These are phyloP conservation scores for Misgurnus anguillicaudatus DNA, from an alignment of 2,113 vertebrate species.

Conservation along the genomic window DNA sequence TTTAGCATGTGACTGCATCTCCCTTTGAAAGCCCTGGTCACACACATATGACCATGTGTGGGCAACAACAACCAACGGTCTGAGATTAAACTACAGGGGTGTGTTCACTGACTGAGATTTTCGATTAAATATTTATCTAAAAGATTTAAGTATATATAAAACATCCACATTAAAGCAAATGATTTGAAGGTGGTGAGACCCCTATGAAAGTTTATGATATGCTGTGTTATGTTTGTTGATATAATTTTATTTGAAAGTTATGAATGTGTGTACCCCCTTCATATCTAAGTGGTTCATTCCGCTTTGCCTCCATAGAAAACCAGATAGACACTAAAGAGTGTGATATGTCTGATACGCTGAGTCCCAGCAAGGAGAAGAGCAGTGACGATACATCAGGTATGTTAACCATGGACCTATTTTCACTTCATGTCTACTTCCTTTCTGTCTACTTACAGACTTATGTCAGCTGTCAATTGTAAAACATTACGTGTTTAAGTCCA, in stretches of 20 bases:
- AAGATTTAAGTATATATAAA: background rate
- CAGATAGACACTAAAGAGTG: conserved; percentile 90
- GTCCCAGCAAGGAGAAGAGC: conserved; percentile 97
- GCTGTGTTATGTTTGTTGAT: background rate
- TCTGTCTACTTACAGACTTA: too few species aligned
- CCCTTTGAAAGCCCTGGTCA: conserved; percentile 59
- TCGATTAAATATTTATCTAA: background rate
- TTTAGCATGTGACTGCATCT: conserved; percentile 59
- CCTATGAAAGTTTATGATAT: background rate
- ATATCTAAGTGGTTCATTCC: conserved; percentile 57
- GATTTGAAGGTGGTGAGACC: background rate
- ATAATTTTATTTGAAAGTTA: conserved; percentile 2
- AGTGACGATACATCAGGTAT: conserved; percentile 96
- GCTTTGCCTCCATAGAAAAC: conserved; percentile 77
- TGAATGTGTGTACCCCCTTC: conserved; percentile 14
- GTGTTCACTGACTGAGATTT: background rate
- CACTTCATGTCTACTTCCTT: too few species aligned
- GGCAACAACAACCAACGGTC: conserved; percentile 46
- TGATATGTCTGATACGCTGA: conserved; percentile 97
- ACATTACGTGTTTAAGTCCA: too few species aligned
- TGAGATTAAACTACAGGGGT: conserved; percentile 27
- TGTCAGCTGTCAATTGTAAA: too few species aligned
- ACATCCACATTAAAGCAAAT: background rate
- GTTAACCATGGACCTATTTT: background rate
- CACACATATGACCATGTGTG: conserved; percentile 67